Evolutionary conservation across 2,888 invertebrate species (phyloP), one percentile per base, ranked within the genome.

Genomic region (Pemphredon lugubris): DNA sequence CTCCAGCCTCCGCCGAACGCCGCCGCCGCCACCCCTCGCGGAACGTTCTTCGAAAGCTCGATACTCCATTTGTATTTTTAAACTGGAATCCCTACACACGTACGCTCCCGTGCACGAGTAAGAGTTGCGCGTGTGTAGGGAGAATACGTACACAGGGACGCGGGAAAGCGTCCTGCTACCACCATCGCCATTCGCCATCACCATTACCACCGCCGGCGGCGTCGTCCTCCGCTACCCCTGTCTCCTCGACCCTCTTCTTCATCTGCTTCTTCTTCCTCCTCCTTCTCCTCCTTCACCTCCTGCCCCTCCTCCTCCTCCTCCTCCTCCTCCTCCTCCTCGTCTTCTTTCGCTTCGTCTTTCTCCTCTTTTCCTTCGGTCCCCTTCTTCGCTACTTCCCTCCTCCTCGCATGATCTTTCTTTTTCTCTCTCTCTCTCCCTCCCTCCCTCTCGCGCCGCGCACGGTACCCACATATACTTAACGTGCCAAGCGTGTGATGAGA

Each of bases 31-130:
- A 55, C 76, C 75, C 78, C 79, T 75, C 75, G 66, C 63, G 68
- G 69, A 77, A 73, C 87, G 85, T 84, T 84, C 79, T 83, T 79
- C 84, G 84, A 87, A 87, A 87, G 88, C 87, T 87, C 88, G 88
- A 88, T 87, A 87, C 88, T 88, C 88, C 87, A 88, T 88, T 88
- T 88, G 87, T 88, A 87, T 88, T 88, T 88, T 88, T 88, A 88
- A 88, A 88, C 88, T 87, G 86, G 87, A 88, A 88, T 88, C 87
- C 85, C 85, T 84, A 83, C 83, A 83, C 84, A 78, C 83, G 80
- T 81, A 75, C 77, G 75, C 73, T 59, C 75, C 53, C 59, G 40
- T 30, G 58, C 63, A 58, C 57, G 55, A 40, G 4, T 26, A 26
- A 7, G 26, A 3, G 26, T 26, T 26, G 7, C 37, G 34, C 30